Conservation (phyloP, 2,888 invertebrate genomes). For the Chorisops tibialis region DNA sequence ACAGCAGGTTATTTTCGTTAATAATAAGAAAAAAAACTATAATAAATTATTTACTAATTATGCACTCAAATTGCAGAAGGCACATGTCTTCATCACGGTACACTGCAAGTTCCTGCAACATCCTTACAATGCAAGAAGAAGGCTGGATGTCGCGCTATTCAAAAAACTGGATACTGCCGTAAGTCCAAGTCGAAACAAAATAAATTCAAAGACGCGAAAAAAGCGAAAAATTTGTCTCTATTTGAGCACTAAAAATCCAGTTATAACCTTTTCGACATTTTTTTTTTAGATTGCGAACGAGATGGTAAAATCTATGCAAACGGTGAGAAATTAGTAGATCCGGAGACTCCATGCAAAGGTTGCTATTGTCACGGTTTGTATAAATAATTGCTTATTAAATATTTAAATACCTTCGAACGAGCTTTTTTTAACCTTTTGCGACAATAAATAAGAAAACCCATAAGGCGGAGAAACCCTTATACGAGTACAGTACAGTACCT, state of each 20-base stretch:
- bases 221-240: no score
- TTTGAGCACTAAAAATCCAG: no score
- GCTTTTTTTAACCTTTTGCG: not conserved
- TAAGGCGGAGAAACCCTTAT: not conserved
- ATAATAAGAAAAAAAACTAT: no score
- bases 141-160: constrained; percentile 72
- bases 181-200: no score
- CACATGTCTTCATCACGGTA: constrained; percentile 47
- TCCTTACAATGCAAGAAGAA: constrained; percentile 65
- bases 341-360: constrained; percentile 70
- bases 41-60: no score
- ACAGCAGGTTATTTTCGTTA: no score
- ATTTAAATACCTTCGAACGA: constrained; percentile 7
- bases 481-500: not conserved
- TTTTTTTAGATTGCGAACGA: constrained; percentile 68
- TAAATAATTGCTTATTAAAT: constrained; percentile 22
- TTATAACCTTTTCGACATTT: no score
- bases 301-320: constrained; percentile 71
- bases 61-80: constrained; percentile 39
- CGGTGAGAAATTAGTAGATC: constrained; percentile 70
- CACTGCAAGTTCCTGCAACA: constrained; percentile 55
- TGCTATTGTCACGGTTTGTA: constrained; percentile 69
- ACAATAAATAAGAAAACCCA: not conserved
- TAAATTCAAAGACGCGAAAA: no score
- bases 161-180: constrained; percentile 73